phyloP scores from a whole-genome alignment of 2,888 invertebrate genomes.

The Lydus trimaculatus region DNA sequence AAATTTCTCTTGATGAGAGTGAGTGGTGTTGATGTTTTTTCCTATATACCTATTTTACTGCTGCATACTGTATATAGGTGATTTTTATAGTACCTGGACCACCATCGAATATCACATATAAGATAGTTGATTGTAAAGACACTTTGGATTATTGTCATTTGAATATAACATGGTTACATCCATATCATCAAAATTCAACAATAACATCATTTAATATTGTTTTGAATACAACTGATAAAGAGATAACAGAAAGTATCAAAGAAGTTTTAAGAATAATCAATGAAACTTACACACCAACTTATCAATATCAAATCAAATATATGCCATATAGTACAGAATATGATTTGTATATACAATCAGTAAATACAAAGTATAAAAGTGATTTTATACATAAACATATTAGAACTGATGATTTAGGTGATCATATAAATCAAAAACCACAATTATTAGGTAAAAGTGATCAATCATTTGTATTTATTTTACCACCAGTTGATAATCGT shows the following conservation, averaged over 20 bases:
- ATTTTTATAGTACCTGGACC: slow-evolving; percentile 48
- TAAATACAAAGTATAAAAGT: slow-evolving; percentile 48
- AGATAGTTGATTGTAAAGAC: slow-evolving; percentile 47
- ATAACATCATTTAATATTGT: slow-evolving; percentile 53
- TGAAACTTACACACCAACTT: slow-evolving; percentile 44
- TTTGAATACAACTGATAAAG: slow-evolving; percentile 44
- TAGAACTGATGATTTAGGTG: slow-evolving; percentile 48
- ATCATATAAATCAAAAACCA: slow-evolving; percentile 52
- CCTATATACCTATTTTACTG: too few species aligned
- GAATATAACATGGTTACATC: slow-evolving; percentile 54
- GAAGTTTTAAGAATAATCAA: slow-evolving; percentile 46
- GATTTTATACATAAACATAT: slow-evolving; percentile 37
- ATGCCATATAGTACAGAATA: slow-evolving; percentile 51
- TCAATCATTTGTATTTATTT: slow-evolving; percentile 44
- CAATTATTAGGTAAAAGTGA: slow-evolving; percentile 43
- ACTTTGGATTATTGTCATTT: slow-evolving; percentile 49
- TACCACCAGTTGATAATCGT: slow-evolving; percentile 47
- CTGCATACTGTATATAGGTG: too few species aligned
- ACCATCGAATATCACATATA: slow-evolving; percentile 51
- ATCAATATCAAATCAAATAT: slow-evolving; percentile 52
- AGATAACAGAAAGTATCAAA: slow-evolving; percentile 43
- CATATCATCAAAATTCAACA: slow-evolving; percentile 51
- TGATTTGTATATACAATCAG: slow-evolving; percentile 49
- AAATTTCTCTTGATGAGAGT: too few species aligned
- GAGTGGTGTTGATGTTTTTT: too few species aligned